Percentiles rank a stretch among this genome's conserved stretches.
These are phyloP conservation scores for Cercocebus atys DNA, from an alignment of 2,113 vertebrate species.

Conservation along the genomic window DNA sequence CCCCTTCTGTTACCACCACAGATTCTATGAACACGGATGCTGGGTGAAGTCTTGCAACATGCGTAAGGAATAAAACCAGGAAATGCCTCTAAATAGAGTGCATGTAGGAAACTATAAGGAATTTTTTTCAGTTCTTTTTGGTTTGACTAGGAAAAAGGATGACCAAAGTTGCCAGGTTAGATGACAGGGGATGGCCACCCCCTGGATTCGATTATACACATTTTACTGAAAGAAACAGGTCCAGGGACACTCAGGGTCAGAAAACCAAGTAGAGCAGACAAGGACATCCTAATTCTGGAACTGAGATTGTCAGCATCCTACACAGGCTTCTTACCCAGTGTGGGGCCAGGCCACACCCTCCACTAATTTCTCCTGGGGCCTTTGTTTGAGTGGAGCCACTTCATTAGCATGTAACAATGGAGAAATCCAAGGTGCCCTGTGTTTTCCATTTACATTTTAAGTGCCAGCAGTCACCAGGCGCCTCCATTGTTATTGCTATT, in stretches of 20 bases:
- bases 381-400: neutral
- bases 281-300: neutral
- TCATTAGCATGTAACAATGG: constrained; percentile 58
- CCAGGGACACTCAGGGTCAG: neutral
- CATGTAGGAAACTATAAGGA: neutral
- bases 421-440: constrained; percentile 2
- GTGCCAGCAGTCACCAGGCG: neutral
- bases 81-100: neutral
- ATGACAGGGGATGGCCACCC: neutral
- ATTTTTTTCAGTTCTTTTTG: neutral
- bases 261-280: neutral
- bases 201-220: neutral
- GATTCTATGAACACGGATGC: neutral
- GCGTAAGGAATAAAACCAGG: neutral
- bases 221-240: neutral
- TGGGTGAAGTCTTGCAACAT: neutral
- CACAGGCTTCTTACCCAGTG: neutral
- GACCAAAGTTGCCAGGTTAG: neutral
- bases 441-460: constrained; percentile 55
- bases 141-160: neutral
- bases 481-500: constrained; percentile 64
- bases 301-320: neutral
- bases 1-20: neutral
- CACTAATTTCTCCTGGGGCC: neutral
- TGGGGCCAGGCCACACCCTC: neutral